Conservation (phyloP, 2,888 invertebrate genomes). For the Brachyopa scutellaris region DNA sequence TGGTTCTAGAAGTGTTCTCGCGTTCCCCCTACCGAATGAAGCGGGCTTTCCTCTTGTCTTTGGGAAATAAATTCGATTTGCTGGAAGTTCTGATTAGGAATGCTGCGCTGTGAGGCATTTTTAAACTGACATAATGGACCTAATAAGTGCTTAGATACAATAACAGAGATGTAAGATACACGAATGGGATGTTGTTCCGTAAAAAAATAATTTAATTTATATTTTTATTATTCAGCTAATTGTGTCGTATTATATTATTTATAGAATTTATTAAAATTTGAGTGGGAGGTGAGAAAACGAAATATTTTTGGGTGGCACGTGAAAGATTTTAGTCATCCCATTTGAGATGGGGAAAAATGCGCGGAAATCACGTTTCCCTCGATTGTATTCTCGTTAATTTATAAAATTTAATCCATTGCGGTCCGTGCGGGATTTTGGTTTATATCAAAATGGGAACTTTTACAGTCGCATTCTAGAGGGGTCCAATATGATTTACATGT, state of each 20-base stretch:
- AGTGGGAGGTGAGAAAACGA: background rate
- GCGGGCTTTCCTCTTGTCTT: too few relatives aligned
- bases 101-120: slow-evolving; percentile 24
- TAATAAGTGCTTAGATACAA: slow-evolving; percentile 32
- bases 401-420: slow-evolving; percentile 20
- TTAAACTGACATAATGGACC: slow-evolving; percentile 42
- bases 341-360: slow-evolving; percentile 37
- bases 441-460: background rate
- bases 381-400: slow-evolving; percentile 31
- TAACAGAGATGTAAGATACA: slow-evolving; percentile 31
- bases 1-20: background rate
- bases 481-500: slow-evolving; percentile 23
- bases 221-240: slow-evolving; percentile 25
- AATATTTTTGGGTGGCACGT: slow-evolving; percentile 8
- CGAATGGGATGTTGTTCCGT: background rate
- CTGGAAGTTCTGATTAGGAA: slow-evolving; percentile 50
- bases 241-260: slow-evolving; percentile 48
- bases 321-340: slow-evolving; percentile 32
- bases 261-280: slow-evolving; percentile 14
- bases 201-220: background rate
- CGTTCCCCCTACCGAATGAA: too few relatives aligned
- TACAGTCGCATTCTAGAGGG: background rate
- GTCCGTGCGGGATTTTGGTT: slow-evolving; percentile 20
- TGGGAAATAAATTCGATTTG: slow-evolving; percentile 30
- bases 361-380: slow-evolving; percentile 60